Evolutionary conservation across 2,113 vertebrate species (phyloP).

Genomic region (Limanda limanda): DNA sequence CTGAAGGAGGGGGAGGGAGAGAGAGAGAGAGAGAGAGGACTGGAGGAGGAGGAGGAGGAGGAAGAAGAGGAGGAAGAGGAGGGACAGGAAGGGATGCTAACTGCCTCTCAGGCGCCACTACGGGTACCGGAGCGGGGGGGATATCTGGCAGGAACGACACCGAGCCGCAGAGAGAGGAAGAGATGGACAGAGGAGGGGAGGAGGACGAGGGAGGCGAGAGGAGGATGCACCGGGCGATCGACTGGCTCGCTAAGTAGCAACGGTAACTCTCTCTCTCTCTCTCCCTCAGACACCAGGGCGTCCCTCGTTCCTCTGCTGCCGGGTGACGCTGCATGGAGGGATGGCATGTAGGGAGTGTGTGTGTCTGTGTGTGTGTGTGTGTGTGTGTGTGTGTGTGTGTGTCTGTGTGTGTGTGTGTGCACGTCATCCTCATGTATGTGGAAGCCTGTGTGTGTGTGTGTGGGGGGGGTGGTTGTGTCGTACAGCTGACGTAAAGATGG

Average conservation of each 20-base stretch:
- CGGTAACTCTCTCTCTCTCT: slow-evolving; percentile 69
- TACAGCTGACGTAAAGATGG: background rate
- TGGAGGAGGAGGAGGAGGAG: background rate
- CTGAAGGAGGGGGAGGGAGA: background rate
- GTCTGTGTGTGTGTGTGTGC: too few relatives aligned
- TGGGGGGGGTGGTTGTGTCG: background rate
- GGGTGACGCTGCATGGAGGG: slow-evolving; percentile 41
- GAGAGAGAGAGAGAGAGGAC: slow-evolving; percentile 30
- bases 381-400: too few relatives aligned
- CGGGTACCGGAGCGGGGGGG: slow-evolving; percentile 64
- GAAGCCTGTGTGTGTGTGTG: slow-evolving; percentile 3
- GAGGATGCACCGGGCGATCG: slow-evolving; percentile 68
- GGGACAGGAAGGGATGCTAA: slow-evolving; percentile 49
- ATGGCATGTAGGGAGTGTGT: slow-evolving; percentile 25
- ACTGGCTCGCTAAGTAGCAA: slow-evolving; percentile 74
- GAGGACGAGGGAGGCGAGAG: slow-evolving; percentile 70
- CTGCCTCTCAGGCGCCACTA: slow-evolving; percentile 67
- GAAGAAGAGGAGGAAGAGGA: background rate
- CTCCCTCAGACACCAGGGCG: slow-evolving; percentile 43
- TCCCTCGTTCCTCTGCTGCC: slow-evolving; percentile 22
- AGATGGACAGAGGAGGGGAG: slow-evolving; percentile 71
- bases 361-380: slow-evolving; percentile 16
- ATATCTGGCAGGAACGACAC: slow-evolving; percentile 61
- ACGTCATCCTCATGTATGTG: background rate
- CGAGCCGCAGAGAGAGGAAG: slow-evolving; percentile 62